A percentile compares a stretch with the other conserved stretches of the same genome.
phyloP scores from a whole-genome alignment of 2,888 invertebrate species.

The Pseudococcus viburni region DNA sequence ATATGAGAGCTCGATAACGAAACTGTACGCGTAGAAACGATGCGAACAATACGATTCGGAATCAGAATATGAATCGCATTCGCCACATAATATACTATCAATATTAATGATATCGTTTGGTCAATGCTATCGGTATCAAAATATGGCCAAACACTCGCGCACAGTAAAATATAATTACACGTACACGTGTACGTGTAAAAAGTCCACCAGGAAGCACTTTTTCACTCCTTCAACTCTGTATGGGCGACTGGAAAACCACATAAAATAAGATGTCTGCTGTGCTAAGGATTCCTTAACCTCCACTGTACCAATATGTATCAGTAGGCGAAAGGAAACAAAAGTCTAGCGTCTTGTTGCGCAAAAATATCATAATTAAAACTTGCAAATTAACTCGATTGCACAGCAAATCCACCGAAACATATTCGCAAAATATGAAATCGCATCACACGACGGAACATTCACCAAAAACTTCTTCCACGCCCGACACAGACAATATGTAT shows the following conservation, averaged over 20 bases:
- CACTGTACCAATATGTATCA: constrained; percentile 28
- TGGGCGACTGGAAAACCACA: neutral
- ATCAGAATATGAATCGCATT: neutral
- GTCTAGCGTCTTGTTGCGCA: constrained; percentile 38
- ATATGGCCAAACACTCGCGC: neutral
- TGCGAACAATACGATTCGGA: neutral
- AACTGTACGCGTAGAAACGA: neutral
- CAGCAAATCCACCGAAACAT: neutral
- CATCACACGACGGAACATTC: neutral
- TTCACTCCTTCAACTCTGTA: neutral
- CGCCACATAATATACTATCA: constrained; percentile 33
- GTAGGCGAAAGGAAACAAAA: constrained; percentile 37
- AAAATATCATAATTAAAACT: constrained; percentile 51
- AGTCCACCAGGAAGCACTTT: neutral
- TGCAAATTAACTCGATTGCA: neutral
- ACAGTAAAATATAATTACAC: neutral
- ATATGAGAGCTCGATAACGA: neutral
- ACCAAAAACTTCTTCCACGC: no score
- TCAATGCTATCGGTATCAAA: constrained; percentile 4
- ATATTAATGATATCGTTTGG: constrained; percentile 36
- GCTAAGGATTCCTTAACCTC: neutral
- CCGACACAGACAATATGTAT: neutral
- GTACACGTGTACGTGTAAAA: constrained; percentile 37
- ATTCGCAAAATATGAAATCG: neutral
- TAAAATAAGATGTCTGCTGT: neutral